Evolutionary conservation across 2,113 vertebrate species (phyloP).

Genomic region (Ammodytes marinus): DNA sequence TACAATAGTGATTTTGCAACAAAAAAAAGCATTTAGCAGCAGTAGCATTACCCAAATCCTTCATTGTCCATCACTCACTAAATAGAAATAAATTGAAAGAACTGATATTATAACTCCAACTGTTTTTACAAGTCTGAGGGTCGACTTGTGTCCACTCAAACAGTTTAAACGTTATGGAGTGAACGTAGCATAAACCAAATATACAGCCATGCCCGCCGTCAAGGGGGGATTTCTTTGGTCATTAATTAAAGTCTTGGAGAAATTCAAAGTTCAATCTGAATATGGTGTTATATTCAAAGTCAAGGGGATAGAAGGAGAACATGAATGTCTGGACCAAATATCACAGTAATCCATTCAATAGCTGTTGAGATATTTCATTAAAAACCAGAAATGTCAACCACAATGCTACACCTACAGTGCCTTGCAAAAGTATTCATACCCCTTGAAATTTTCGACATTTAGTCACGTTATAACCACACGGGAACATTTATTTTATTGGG

Average conservation of each 20-base stretch:
- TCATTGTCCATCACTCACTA: not conserved
- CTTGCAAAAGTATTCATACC: no score
- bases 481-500: no score
- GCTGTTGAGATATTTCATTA: not conserved
- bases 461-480: no score
- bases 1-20: not conserved
- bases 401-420: no score
- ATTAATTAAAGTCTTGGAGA: not conserved
- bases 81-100: not conserved
- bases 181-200: not conserved
- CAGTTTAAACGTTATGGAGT: not conserved
- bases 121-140: no score
- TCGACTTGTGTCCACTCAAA: no score
- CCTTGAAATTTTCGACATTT: no score
- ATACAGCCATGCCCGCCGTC: no score
- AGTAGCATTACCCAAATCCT: not conserved
- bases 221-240: not conserved
- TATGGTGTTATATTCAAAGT: not conserved
- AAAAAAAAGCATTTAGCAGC: not conserved
- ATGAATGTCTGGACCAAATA: not conserved
- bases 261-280: not conserved
- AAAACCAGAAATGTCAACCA: no score
- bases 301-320: not conserved
- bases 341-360: not conserved
- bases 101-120: not conserved